A percentile compares a stretch with the other conserved stretches of the same genome.
These are phyloP conservation scores for Stenolophus ochropezus DNA, from an alignment of 2,888 invertebrate genomes.

Conservation along the genomic window DNA sequence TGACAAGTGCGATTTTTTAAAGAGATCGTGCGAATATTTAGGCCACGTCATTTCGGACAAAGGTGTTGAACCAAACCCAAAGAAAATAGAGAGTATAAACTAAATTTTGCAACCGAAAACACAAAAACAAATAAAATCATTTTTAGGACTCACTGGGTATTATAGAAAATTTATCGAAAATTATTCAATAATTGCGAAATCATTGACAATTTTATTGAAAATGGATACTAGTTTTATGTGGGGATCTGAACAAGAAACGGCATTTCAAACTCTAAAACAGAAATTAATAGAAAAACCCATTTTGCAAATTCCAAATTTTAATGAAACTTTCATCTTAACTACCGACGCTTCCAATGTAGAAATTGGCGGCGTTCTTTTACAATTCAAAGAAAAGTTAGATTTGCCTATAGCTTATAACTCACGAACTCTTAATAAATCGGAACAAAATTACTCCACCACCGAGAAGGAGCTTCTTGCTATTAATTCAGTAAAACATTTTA, in stretches of 20 bases:
- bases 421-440: conserved; percentile 66
- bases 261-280: too few relatives aligned
- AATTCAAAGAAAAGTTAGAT: conserved; percentile 67
- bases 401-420: conserved; percentile 67
- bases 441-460: too few relatives aligned
- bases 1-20: too few relatives aligned
- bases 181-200: conserved; percentile 10
- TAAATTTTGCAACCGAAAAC: not conserved
- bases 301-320: conserved; percentile 68
- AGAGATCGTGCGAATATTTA: too few relatives aligned
- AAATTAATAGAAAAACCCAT: too few relatives aligned
- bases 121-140: not conserved
- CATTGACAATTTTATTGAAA: conserved; percentile 61
- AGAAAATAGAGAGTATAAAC: not conserved
- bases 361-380: conserved; percentile 66
- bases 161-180: too few relatives aligned
- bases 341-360: conserved; percentile 67
- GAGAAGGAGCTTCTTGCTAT: conserved; percentile 68
- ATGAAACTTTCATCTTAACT: conserved; percentile 65
- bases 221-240: conserved; percentile 61
- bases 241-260: conserved; percentile 57
- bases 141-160: too few relatives aligned
- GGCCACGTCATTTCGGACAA: too few relatives aligned
- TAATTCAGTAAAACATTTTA: conserved; percentile 66
- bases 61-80: too few relatives aligned